phyloP scores from a whole-genome alignment of 2,888 invertebrate genomes.

The Automeris io region DNA sequence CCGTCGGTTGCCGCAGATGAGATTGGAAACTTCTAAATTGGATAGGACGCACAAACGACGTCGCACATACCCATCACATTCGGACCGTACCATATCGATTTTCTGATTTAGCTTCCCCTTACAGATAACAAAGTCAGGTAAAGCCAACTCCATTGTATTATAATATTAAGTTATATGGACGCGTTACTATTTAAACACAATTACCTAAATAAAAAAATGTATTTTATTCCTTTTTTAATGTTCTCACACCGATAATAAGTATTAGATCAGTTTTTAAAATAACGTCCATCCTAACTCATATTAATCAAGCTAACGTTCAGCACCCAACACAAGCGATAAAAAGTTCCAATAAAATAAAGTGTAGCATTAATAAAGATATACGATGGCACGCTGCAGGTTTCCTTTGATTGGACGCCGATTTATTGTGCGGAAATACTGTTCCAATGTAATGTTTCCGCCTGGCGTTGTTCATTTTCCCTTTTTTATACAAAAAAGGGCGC shows the following conservation, averaged over 20 bases:
- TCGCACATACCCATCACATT: conserved; percentile 33
- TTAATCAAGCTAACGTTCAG: conserved; percentile 41
- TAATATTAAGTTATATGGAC: conserved; percentile 10
- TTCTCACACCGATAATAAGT: background rate
- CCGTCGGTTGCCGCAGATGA: conserved; percentile 19
- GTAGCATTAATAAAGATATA: conserved; percentile 73
- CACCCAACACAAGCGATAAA: conserved; percentile 65
- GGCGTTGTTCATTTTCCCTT: conserved; percentile 71
- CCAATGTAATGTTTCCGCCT: conserved; percentile 76
- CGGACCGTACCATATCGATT: conserved; percentile 60
- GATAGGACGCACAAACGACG: conserved; percentile 27
- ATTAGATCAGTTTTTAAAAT: background rate
- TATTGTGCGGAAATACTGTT: conserved; percentile 77
- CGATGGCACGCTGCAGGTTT: conserved; percentile 51
- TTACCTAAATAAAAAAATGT: too few species aligned
- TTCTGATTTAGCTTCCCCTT: conserved; percentile 69
- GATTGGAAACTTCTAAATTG: conserved; percentile 39
- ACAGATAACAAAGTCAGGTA: conserved; percentile 62
- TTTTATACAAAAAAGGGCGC: conserved; percentile 74
- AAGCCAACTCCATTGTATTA: conserved; percentile 16
- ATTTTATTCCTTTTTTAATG: too few species aligned
- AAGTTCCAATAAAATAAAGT: conserved; percentile 71
- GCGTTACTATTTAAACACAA: too few species aligned
- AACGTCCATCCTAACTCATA: conserved; percentile 38
- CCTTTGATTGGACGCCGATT: conserved; percentile 76